These are phyloP conservation scores for Catagonus wagneri DNA, from an alignment of 2,113 vertebrate species.

Conservation along the genomic window DNA sequence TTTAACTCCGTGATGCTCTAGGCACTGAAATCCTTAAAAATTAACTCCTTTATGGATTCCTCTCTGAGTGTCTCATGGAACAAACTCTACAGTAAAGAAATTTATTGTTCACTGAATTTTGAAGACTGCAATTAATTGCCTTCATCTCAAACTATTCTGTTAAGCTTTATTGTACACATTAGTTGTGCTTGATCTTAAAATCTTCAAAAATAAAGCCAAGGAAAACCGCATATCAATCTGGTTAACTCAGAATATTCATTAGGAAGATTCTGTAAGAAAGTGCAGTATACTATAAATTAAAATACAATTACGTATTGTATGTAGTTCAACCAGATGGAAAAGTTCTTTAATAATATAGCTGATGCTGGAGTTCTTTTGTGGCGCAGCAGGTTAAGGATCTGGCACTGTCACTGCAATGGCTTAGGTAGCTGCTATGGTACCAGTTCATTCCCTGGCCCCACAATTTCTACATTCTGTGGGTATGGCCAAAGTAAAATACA, in stretches of 20 bases:
- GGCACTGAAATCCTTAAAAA: conserved; percentile 79
- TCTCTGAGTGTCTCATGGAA: conserved; percentile 73
- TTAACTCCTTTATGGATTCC: conserved; percentile 81
- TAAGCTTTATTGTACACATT: conserved; percentile 80
- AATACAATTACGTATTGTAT: conserved; percentile 70
- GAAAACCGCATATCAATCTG: conserved; percentile 78
- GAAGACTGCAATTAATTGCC: conserved; percentile 82
- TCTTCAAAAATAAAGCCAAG: conserved; percentile 80
- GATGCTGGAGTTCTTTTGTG: background rate
- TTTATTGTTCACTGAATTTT: conserved; percentile 82
- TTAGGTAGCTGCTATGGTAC: too few relatives aligned
- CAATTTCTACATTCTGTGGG: too few relatives aligned
- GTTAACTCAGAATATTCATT: conserved; percentile 85
- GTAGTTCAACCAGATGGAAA: conserved; percentile 79
- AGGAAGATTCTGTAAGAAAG: conserved; percentile 76
- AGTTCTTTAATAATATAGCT: conserved; percentile 65
- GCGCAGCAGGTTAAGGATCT: too few relatives aligned
- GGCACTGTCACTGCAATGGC: too few relatives aligned
- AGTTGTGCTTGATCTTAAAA: conserved; percentile 83
- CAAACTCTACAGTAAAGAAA: conserved; percentile 81
- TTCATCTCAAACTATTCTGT: conserved; percentile 83
- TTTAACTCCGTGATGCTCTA: conserved; percentile 79
- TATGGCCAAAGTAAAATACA: too few relatives aligned
- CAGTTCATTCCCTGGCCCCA: too few relatives aligned
- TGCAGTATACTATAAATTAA: conserved; percentile 64